Percentiles rank a stretch among this genome's conserved stretches.
Evolutionary conservation across 2,797 vertebrate species (phyloP).

Genomic region (Macropus fuliginosus): DNA sequence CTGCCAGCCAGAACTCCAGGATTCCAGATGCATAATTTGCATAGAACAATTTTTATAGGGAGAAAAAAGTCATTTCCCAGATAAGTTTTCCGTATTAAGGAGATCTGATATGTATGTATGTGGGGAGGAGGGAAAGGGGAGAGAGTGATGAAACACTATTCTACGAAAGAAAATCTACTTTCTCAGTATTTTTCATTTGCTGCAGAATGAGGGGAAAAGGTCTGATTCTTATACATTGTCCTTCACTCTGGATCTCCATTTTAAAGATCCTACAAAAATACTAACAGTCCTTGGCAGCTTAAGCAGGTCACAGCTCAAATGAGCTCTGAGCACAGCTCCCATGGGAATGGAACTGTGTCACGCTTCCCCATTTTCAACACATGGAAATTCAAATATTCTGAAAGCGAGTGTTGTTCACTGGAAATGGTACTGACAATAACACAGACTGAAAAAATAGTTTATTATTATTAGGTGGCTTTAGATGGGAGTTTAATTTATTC

Average conservation of each 20-base stretch:
- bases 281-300: slow-evolving; percentile 82
- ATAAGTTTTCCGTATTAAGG: slow-evolving; percentile 67
- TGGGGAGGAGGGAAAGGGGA: accelerated
- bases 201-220: slow-evolving; percentile 61
- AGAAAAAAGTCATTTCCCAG: slow-evolving; percentile 63
- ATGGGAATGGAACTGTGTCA: slow-evolving; percentile 80
- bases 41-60: slow-evolving; percentile 54
- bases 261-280: slow-evolving; percentile 82
- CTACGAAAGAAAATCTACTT: slow-evolving; percentile 58
- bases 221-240: slow-evolving; percentile 78
- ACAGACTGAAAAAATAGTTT: slow-evolving; percentile 76
- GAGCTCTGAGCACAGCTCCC: slow-evolving; percentile 81
- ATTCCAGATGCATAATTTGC: slow-evolving; percentile 57
- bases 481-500: slow-evolving; percentile 55
- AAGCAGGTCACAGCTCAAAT: slow-evolving; percentile 84
- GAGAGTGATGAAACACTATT: slow-evolving; percentile 64
- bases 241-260: slow-evolving; percentile 80
- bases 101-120: slow-evolving; percentile 58
- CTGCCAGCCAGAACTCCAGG: slow-evolving; percentile 53
- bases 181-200: slow-evolving; percentile 71
- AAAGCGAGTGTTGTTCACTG: slow-evolving; percentile 72
- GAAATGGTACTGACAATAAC: slow-evolving; percentile 78
- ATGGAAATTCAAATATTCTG: slow-evolving; percentile 79
- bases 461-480: slow-evolving; percentile 69
- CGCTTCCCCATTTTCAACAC: slow-evolving; percentile 78